phyloP scores from a whole-genome alignment of 1,140 invertebrate species.

The Whitmania pigra region DNA sequence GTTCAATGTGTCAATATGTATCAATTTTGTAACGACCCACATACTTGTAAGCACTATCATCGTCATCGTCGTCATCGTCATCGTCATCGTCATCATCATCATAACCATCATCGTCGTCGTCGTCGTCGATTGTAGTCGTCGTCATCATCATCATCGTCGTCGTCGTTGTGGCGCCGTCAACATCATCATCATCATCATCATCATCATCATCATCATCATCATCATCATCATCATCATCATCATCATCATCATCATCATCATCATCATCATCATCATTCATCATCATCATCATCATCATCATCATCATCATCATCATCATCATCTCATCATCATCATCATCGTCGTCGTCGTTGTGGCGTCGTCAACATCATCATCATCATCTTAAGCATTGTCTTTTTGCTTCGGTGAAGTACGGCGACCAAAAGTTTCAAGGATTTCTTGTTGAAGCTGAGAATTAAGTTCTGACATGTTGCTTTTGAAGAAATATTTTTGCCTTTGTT shows the following conservation, averaged over 20 bases:
- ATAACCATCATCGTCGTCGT: constrained; percentile 3
- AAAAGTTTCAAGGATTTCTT: too few relatives aligned
- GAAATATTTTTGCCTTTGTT: too few relatives aligned
- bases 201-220: not conserved
- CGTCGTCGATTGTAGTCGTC: too few relatives aligned
- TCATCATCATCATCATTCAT: constrained; percentile 1
- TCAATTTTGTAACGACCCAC: too few relatives aligned
- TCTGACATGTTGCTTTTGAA: too few relatives aligned
- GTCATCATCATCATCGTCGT: constrained; percentile 6
- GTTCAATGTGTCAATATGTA: too few relatives aligned
- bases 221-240: constrained; percentile 11
- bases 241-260: constrained; percentile 6
- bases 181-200: not conserved
- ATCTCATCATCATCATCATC: constrained; percentile 3
- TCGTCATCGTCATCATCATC: constrained; percentile 2
- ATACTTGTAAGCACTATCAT: not conserved
- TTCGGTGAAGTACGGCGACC: too few relatives aligned
- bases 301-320: constrained; percentile 9
- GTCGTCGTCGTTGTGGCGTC: not conserved
- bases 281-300: not conserved
- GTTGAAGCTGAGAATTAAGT: too few relatives aligned
- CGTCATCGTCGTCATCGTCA: constrained; percentile 5
- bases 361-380: constrained; percentile 10
- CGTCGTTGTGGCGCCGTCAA: constrained; percentile 2
- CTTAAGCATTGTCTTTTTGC: not conserved